Percentiles rank a stretch among this genome's conserved stretches.
These are phyloP conservation scores for Pandemis heparana DNA, from an alignment of 2,888 invertebrate genomes.

Conservation along the genomic window DNA sequence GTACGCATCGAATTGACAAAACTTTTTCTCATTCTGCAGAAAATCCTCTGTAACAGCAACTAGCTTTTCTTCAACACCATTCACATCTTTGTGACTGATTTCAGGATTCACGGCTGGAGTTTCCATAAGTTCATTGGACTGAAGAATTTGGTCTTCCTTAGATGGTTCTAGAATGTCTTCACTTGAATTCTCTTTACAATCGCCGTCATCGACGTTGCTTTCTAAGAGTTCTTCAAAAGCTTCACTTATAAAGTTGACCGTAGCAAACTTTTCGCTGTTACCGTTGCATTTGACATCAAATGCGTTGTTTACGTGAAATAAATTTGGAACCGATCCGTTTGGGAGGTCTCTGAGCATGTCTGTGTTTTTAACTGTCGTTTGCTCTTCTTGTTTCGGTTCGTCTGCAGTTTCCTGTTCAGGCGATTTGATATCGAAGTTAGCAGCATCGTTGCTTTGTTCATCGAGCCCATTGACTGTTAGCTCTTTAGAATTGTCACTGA, in stretches of 20 bases:
- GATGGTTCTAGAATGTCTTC: slow-evolving; percentile 24
- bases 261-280: slow-evolving; percentile 70
- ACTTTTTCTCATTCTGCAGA: slow-evolving; percentile 82
- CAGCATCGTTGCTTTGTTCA: slow-evolving; percentile 33
- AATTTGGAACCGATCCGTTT: slow-evolving; percentile 46
- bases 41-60: slow-evolving; percentile 72
- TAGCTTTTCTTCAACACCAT: slow-evolving; percentile 56
- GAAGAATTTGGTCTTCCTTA: slow-evolving; percentile 16
- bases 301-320: slow-evolving; percentile 39
- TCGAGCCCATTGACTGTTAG: slow-evolving; percentile 46
- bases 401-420: slow-evolving; percentile 14
- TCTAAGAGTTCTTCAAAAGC: slow-evolving; percentile 78
- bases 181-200: slow-evolving; percentile 61
- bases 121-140: slow-evolving; percentile 21
- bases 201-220: slow-evolving; percentile 78
- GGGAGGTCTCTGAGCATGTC: slow-evolving; percentile 32
- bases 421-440: slow-evolving; percentile 36
- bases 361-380: slow-evolving; percentile 20
- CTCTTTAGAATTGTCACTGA: slow-evolving; percentile 41
- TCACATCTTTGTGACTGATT: slow-evolving; percentile 50
- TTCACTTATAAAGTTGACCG: slow-evolving; percentile 74
- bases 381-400: slow-evolving; percentile 6
- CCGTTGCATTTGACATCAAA: slow-evolving; percentile 62
- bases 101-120: slow-evolving; percentile 38
- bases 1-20: slow-evolving; percentile 70